These are phyloP conservation scores for Drosophila watanabei DNA, from an alignment of 1,140 invertebrate species.

Conservation along the genomic window DNA sequence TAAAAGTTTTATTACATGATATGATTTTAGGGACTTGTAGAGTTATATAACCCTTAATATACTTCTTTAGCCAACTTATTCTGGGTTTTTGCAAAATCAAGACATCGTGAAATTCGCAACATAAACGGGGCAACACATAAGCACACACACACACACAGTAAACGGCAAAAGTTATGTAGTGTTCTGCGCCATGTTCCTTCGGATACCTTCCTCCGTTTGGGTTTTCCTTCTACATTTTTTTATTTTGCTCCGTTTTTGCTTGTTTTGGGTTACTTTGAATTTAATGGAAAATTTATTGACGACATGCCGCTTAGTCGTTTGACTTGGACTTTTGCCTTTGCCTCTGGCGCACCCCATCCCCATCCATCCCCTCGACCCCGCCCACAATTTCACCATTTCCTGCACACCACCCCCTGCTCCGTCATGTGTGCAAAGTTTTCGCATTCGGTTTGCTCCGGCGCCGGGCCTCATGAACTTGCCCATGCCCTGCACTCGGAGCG, in stretches of 20 bases:
- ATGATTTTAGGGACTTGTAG: neutral
- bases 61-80: neutral
- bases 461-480: conserved; percentile 61
- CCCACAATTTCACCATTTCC: conserved; percentile 34
- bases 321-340: conserved; percentile 79
- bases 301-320: conserved; percentile 83
- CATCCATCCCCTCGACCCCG: conserved; percentile 6
- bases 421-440: conserved; percentile 77
- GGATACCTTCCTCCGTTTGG: conserved; percentile 69
- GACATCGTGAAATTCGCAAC: conserved; percentile 3
- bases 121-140: conserved; percentile 11
- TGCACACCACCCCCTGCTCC: conserved; percentile 38
- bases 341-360: conserved; percentile 27
- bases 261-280: conserved; percentile 81
- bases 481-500: conserved; percentile 60
- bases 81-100: neutral
- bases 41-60: neutral
- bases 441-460: conserved; percentile 63
- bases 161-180: conserved; percentile 77
- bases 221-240: conserved; percentile 48
- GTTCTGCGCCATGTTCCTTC: conserved; percentile 62
- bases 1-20: neutral
- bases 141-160: conserved; percentile 19
- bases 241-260: conserved; percentile 42
- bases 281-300: conserved; percentile 84